Evolutionary conservation across 2,888 invertebrate species (phyloP).

Genomic region (Mythimna pallens): DNA sequence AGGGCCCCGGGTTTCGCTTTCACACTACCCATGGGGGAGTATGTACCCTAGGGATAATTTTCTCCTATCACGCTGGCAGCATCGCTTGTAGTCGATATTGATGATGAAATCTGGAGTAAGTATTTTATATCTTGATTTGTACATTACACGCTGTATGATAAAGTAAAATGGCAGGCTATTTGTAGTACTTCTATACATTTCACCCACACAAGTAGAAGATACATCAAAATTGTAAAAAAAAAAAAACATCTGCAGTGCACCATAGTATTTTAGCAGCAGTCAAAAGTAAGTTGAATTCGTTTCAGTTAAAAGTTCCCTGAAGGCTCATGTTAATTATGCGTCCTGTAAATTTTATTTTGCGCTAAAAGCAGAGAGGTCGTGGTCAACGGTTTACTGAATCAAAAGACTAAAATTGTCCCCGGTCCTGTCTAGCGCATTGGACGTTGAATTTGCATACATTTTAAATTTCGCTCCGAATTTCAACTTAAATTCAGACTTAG

Average conservation of each 20-base stretch:
- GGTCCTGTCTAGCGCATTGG: slow-evolving; percentile 53
- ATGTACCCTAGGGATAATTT: no score
- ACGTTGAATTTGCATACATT: slow-evolving; percentile 73
- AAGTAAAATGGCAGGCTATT: neutral
- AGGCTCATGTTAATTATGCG: slow-evolving; percentile 50
- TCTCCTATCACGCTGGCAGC: no score
- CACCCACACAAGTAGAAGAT: neutral
- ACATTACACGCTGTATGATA: neutral
- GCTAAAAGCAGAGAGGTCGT: slow-evolving; percentile 29
- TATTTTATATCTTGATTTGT: neutral
- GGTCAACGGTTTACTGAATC: slow-evolving; percentile 39
- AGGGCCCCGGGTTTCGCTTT: no score
- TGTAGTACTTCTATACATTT: neutral
- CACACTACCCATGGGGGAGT: no score
- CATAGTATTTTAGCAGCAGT: slow-evolving; percentile 6
- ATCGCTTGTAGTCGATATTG: neutral
- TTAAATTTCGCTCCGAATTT: slow-evolving; percentile 64
- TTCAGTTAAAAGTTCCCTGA: slow-evolving; percentile 16
- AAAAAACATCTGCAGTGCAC: slow-evolving; percentile 16
- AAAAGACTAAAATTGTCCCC: slow-evolving; percentile 50
- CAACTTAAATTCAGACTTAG: slow-evolving; percentile 53
- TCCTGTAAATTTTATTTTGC: slow-evolving; percentile 42
- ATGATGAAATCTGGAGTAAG: neutral
- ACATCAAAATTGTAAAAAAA: neutral
- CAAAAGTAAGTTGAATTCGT: slow-evolving; percentile 5